Percentiles rank a stretch among this genome's conserved stretches.
Conservation (phyloP, 2,113 vertebrate species). For the Talpa occidentalis region DNA sequence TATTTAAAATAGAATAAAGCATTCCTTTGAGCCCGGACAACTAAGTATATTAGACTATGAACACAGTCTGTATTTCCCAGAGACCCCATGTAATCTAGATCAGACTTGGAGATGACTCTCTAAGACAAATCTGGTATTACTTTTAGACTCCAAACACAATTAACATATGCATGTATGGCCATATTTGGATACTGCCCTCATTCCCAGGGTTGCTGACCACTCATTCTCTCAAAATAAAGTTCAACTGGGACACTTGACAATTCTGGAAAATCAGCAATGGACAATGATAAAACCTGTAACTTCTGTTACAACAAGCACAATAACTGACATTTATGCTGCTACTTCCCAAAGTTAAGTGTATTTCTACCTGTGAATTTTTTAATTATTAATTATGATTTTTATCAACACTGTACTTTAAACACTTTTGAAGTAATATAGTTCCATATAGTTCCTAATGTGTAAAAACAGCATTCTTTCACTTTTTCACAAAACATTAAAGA, state of each 20-base stretch:
- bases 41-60: background rate
- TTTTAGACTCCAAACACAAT: background rate
- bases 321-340: background rate
- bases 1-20: background rate
- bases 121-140: background rate
- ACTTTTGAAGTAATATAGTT: background rate
- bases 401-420: slow-evolving; percentile 24
- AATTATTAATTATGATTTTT: slow-evolving; percentile 31
- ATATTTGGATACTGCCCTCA: background rate
- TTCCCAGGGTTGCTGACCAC: background rate
- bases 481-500: slow-evolving; percentile 29
- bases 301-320: background rate
- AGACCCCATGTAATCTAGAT: background rate
- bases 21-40: background rate
- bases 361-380: background rate
- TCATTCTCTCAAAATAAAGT: slow-evolving; percentile 5
- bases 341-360: background rate
- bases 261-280: background rate
- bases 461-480: slow-evolving; percentile 31
- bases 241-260: background rate
- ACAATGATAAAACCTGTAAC: background rate
- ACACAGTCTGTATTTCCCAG: background rate
- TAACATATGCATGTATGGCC: background rate
- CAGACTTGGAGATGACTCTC: background rate
- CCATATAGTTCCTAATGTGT: background rate